Evolutionary conservation across 2,113 vertebrate species (phyloP), one percentile per base, ranked within the genome.

Genomic region (Cardinalis cardinalis): DNA sequence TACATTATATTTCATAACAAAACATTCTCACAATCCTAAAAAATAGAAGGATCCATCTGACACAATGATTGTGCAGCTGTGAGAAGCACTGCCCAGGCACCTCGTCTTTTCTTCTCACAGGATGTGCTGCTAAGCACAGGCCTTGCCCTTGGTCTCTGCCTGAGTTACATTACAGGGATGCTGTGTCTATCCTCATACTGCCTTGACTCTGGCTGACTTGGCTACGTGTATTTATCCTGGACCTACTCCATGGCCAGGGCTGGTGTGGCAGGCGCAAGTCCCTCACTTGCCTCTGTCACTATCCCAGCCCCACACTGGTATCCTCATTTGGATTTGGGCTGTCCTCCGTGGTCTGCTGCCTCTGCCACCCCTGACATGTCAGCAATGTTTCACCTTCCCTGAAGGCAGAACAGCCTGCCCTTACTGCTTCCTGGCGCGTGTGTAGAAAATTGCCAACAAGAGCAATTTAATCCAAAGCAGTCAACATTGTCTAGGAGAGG

Each of bases 131-230:
- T 43, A 34, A 75, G 58, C 20, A 40, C 24, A 43, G 28, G 7
- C 79, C 17, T 71, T 1, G 0, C 7, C 10, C 29, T 63, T 29
- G 12, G 2, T 51, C 5, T 51, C 40, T 46, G 10, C 2, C n/a
- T 10, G 14, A 79, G 24, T 12, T 53, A 18, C 0, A 0, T n/a
- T 14, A 17, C 19, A 51, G 26, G n/a, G 5, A 15, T 2, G 0
- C 14, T 52, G 4, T 23, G 21, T 9, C 49, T 19, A 18, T 5
- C 56, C 9, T 20, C 12, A 14, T 4, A 3, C 10, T 21, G 2
- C 18, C 25, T 48, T 63, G 19, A 46, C 24, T 21, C 17, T 12
- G 10, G 9, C 48, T 82, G 56, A 13, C 19, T 55, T 74, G 52
- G 12, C 21, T 41, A 1, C 10, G 9, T 63, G 31, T 11, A 10